phyloP scores from a whole-genome alignment of 64 coral and sea anemone species.

The Porites lutea region DNA sequence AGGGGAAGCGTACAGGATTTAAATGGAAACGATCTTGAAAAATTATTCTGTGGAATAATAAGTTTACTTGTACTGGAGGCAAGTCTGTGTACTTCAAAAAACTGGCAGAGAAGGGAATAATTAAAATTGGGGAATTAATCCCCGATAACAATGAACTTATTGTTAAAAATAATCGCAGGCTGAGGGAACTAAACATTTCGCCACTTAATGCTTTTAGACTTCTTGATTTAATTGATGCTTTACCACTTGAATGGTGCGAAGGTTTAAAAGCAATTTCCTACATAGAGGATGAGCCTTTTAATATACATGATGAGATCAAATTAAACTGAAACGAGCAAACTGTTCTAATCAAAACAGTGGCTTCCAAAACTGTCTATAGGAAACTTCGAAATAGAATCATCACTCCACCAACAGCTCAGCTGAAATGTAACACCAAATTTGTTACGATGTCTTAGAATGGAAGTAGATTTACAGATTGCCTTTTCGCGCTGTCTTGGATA shows the following conservation, averaged over 20 bases:
- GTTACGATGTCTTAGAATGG: too few species aligned
- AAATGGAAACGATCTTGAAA: constrained; percentile 2
- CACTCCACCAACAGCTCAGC: too few species aligned
- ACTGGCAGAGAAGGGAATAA: neutral
- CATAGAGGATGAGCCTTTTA: neutral
- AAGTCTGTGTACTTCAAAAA: neutral
- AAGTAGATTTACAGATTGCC: too few species aligned
- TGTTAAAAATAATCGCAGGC: constrained; percentile 6
- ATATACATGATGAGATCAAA: too few species aligned
- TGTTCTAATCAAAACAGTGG: too few species aligned
- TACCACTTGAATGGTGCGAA: constrained; percentile 7
- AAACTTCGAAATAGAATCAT: too few species aligned
- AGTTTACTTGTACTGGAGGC: constrained; percentile 13
- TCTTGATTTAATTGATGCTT: constrained; percentile 9
- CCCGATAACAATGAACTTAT: too few species aligned
- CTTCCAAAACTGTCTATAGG: too few species aligned
- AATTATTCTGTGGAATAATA: constrained; percentile 12
- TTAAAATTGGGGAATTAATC: neutral
- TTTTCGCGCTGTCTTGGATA: too few species aligned
- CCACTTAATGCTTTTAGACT: constrained; percentile 5
- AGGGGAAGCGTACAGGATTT: neutral
- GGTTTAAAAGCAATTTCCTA: neutral
- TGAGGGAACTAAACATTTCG: constrained; percentile 2
- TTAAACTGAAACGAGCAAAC: too few species aligned
- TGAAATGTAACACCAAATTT: too few species aligned